These are phyloP conservation scores for Pteromalus puparum DNA, from an alignment of 1,140 invertebrate species.

Conservation along the genomic window DNA sequence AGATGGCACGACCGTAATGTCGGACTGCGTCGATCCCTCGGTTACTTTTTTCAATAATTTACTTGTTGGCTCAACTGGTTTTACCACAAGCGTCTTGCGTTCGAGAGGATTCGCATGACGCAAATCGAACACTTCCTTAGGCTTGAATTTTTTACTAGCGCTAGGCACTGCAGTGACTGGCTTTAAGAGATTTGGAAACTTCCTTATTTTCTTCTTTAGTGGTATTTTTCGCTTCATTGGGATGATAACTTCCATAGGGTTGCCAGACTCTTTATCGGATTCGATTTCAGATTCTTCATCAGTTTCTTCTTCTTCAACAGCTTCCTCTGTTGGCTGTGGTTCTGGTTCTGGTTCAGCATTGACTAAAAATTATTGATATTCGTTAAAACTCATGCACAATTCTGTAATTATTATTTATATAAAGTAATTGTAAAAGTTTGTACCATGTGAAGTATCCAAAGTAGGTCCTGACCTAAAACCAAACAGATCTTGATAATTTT, in stretches of 20 bases:
- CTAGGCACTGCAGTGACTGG: slow-evolving; percentile 60
- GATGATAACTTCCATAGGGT: slow-evolving; percentile 68
- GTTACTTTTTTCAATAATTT: slow-evolving; percentile 60
- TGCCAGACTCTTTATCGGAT: slow-evolving; percentile 79
- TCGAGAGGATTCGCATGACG: neutral
- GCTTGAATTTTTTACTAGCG: slow-evolving; percentile 71
- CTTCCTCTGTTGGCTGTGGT: slow-evolving; percentile 23
- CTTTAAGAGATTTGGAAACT: slow-evolving; percentile 77
- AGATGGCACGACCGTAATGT: neutral
- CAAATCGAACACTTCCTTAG: slow-evolving; percentile 81
- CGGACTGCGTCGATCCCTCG: slow-evolving; percentile 11
- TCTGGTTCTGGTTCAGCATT: neutral
- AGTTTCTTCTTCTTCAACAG: slow-evolving; percentile 28
- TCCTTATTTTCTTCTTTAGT: slow-evolving; percentile 79
- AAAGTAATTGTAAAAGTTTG: neutral
- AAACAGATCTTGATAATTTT: slow-evolving; percentile 71
- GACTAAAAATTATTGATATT: neutral
- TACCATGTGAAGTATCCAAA: slow-evolving; percentile 61
- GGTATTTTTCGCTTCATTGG: slow-evolving; percentile 77
- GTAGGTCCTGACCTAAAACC: slow-evolving; percentile 66
- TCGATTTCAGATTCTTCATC: slow-evolving; percentile 89
- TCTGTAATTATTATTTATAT: neutral
- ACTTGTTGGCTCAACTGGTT: slow-evolving; percentile 69
- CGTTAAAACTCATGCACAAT: neutral
- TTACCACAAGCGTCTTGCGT: slow-evolving; percentile 77